Evolutionary conservation across 2,113 vertebrate genomes (phyloP).

Genomic region (Trematocara stigmaticum): DNA sequence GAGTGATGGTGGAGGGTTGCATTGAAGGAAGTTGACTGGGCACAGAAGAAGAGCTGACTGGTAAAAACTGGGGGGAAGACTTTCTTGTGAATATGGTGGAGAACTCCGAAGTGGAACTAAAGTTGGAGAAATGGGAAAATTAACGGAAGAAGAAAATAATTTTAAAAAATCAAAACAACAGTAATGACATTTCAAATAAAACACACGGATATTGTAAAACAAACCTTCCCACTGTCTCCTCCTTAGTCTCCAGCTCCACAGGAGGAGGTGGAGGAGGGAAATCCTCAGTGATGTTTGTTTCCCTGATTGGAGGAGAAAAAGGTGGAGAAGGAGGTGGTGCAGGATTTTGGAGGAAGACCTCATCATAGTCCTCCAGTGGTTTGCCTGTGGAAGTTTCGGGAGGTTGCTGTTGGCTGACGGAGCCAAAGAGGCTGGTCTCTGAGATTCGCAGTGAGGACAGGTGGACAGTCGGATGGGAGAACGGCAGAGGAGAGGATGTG

Average conservation of each 20-base stretch:
- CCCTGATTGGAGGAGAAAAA: constrained; percentile 27
- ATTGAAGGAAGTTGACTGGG: background rate
- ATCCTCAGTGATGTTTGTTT: constrained; percentile 59
- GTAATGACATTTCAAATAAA: background rate
- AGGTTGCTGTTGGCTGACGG: background rate
- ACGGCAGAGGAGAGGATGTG: background rate
- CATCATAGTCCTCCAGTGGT: constrained; percentile 68
- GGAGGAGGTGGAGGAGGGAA: constrained; percentile 62
- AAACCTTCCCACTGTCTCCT: constrained; percentile 4
- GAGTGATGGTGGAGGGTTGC: background rate
- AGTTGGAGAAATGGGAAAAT: background rate
- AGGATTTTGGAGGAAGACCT: constrained; percentile 79
- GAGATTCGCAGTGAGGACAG: constrained; percentile 78
- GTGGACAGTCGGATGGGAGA: background rate
- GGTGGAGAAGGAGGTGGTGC: constrained; percentile 41
- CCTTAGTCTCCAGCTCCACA: background rate
- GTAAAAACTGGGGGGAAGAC: background rate
- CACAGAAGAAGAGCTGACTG: background rate
- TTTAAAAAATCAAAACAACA: background rate
- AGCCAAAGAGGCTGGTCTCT: constrained; percentile 68
- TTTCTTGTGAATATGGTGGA: background rate
- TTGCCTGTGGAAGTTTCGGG: constrained; percentile 6
- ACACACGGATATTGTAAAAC: background rate
- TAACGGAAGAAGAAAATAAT: background rate
- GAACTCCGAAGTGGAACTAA: background rate